Evolutionary conservation across 2,113 vertebrate species (phyloP), one percentile per base, ranked within the genome.

Genomic region (Himantopus leucocephalus): DNA sequence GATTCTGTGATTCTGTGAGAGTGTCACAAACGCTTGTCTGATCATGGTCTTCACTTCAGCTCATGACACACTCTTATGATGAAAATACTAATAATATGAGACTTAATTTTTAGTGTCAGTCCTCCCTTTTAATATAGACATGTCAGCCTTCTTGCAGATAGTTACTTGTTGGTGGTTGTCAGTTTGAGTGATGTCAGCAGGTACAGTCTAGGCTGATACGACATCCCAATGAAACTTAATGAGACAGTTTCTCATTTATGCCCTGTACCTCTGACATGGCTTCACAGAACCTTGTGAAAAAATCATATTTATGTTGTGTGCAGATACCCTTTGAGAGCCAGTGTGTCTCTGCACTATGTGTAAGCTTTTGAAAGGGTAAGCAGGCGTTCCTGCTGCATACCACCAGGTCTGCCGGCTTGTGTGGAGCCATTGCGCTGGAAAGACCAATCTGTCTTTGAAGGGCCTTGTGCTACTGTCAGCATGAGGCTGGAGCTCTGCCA

Each of bases 381-480:
- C 18, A 47, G 15, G 16, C 3, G 1, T 50, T 93, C 41, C 29
- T 72, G 26, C 43, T 63, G 17, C 12, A 17, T 11, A 12, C 22
- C 29, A 12, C 19, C 15, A 27, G 5, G 6, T 60, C 76, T 68
- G 55, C n/a, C 0, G 0, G 6, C 45, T 87, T 63, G 41, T 8
- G 30, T 30, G 63, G 63, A 64, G 30, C 48, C 35, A 5, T 21
- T 58, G 68, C 64, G 8, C 55, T 66, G 37, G 47, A 48, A 91
- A 35, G 35, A 77, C 27, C 35, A 56, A 10, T 47, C 8, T 73
- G 72, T 34, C 55, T 82, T 63, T 71, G 66, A 75, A 56, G 27
- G 37, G 11, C 24, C 41, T 81, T 17, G n/a, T 55, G 22, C n/a
- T 77, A 10, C 76, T 39, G 3, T 23, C 50, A 30, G 10, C 6